Percentiles rank a stretch among this genome's conserved stretches.
Conservation (phyloP, 1,140 invertebrate species). For the Steinernema khuongi region DNA sequence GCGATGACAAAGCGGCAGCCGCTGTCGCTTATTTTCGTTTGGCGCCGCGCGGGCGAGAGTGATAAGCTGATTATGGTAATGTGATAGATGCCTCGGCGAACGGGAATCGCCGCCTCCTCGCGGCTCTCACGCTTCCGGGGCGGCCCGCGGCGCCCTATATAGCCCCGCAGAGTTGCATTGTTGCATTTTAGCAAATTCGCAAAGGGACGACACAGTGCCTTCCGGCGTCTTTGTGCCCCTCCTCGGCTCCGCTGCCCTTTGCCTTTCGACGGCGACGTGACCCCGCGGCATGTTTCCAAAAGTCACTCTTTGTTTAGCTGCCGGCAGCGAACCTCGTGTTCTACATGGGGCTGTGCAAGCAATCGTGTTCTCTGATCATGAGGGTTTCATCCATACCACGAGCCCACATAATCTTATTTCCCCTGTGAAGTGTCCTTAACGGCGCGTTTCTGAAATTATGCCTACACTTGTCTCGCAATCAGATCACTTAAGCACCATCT, state of each 20-base stretch:
- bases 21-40: background rate
- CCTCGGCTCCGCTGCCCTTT: too few species aligned
- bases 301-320: background rate
- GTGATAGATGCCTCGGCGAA: background rate
- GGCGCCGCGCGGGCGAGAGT: background rate
- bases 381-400: too few species aligned
- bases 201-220: too few species aligned
- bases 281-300: background rate
- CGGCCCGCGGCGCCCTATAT: background rate
- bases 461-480: too few species aligned
- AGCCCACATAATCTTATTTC: too few species aligned
- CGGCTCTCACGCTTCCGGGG: background rate
- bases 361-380: too few species aligned
- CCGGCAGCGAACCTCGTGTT: background rate
- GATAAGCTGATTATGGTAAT: slow-evolving; percentile 12
- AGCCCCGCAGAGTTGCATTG: background rate
- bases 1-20: background rate
- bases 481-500: too few species aligned
- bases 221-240: too few species aligned
- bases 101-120: background rate
- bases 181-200: background rate
- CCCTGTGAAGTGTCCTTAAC: too few species aligned
- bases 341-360: background rate
- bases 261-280: background rate
- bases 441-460: too few species aligned